Evolutionary conservation across 1,140 invertebrate genomes (phyloP), one percentile per base, ranked within the genome.

Genomic region (Proales similis): DNA sequence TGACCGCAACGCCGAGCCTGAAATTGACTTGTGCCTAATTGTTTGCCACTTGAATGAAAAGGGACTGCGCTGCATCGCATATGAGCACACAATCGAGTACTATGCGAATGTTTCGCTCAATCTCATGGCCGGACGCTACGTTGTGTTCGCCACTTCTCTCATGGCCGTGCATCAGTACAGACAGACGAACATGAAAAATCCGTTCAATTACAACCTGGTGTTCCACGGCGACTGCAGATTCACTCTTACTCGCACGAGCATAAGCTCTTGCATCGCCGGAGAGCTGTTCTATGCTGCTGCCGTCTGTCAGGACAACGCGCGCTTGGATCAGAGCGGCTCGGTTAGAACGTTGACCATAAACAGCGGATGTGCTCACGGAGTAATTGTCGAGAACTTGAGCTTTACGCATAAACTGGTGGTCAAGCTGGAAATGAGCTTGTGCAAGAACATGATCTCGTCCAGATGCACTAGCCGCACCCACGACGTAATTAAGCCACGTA

Each of bases 311-410:
- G 7, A 57, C 27, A 57, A 24, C 27, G 32, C 45, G 20, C 39
- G 45, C 11, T 29, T 42, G 39, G 51, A 57, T 26, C 36, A 42
- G 12, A 57, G 45, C 20, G 51, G 51, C 3, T 42, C 45, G 51
- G 51, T 57, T 4, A 39, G 51, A 42, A 57, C 51, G 5, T 57
- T 30, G 22, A 22, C 45, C 0, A 57, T 57, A 20, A 42, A 36
- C 14, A 42, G 51, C n/a, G 39, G 36, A 24, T 57, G 51, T 24
- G 45, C 51, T 11, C 51, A 57, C 20, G 51, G 51, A 26, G 45
- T 57, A 30, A 42, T 57, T 38, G 45, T 57, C 30, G 51, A 57
- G 45, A 57, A 57, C 32, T 42, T 57, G n/a, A 57, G 51, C 27
- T 42, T 26, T 4, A 57, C 39, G 17, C 39, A 57, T 57, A 26